Evolutionary conservation across 92 coral and sea anemone species (phyloP), one percentile per base, ranked within the genome.

Genomic region (Parazoanthus darwini): DNA sequence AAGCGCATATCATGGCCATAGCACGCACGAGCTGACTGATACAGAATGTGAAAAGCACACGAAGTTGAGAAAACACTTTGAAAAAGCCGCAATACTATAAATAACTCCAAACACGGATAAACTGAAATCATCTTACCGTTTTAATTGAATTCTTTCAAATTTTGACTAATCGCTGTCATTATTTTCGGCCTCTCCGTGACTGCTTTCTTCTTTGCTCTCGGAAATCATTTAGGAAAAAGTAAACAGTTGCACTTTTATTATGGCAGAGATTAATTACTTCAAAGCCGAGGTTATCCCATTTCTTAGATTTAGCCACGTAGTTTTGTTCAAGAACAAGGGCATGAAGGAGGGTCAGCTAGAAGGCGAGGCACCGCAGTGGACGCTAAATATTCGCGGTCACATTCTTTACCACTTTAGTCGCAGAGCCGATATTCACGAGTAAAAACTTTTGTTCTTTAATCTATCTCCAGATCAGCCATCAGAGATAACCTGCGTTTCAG

Each of bases 131-230:
- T 54, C 59, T 54, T 54, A 54, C 59, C 16, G 4, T 54, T 54
- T 54, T 73, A 73, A 73, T 25, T 73, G 77, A 33, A 73, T 73
- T 73, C 77, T 33, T 73, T 73, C n/a, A 33, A 37, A 5, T 11
- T 71, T 73, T 73, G 77, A 73, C 38, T 73, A 73, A 73, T 73
- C 42, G 43, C 77, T 73, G 77, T 73, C 77, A 73, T 73, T 8
- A 18, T 63, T 63, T 22, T 22, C 25, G 8, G 70, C 8, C 70
- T 63, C 26, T 63, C 8, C 70, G 70, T 63, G 70, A 63, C 26
- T 63, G 25, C 6, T 63, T 63, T 63, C 70, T 18, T 63, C 25
- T 63, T 63, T 4, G 2, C 25, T 23, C 26, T 63, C 70, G 70
- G 70, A 63, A 63, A 63, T 1, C 70, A 63, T 63, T 63, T 20